A percentile compares a stretch with the other conserved stretches of the same genome.
These are phyloP conservation scores for Pelodiscus sinensis DNA, from an alignment of 2,113 vertebrate genomes.

Conservation along the genomic window DNA sequence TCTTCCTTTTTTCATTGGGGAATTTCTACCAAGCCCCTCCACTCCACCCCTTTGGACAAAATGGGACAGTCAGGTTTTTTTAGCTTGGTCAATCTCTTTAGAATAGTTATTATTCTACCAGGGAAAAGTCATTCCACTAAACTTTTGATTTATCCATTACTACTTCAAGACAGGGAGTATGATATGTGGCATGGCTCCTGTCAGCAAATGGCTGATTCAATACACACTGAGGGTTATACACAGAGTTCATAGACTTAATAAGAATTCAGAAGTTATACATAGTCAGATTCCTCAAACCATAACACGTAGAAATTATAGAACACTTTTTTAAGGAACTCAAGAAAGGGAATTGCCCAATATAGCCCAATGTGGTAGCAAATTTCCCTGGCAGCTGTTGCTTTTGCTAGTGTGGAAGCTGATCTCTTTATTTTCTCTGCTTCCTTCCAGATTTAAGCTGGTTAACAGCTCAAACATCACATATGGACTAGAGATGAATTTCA, in stretches of 20 bases:
- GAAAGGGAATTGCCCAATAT: background rate
- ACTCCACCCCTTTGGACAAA: background rate
- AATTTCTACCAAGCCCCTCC: background rate
- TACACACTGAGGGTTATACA: background rate
- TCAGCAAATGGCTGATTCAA: background rate
- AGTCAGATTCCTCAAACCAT: too few relatives aligned
- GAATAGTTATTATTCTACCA: background rate
- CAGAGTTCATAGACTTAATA: too few relatives aligned
- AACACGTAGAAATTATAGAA: background rate
- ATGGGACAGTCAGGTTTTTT: background rate
- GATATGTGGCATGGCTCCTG: background rate
- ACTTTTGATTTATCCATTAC: background rate
- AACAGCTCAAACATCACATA: background rate
- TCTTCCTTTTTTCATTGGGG: background rate
- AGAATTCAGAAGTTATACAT: too few relatives aligned
- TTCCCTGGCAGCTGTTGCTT: background rate
- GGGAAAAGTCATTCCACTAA: background rate
- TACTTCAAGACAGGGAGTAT: background rate
- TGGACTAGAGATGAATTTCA: conserved; percentile 11
- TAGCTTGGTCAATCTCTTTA: background rate
- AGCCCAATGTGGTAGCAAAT: background rate
- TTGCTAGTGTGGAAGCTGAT: background rate
- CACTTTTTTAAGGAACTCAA: background rate
- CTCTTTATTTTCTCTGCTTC: background rate
- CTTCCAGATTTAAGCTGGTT: background rate